Base-by-base conservation (phyloP, 2,113 vertebrate species). In the Calonectris borealis region DNA sequence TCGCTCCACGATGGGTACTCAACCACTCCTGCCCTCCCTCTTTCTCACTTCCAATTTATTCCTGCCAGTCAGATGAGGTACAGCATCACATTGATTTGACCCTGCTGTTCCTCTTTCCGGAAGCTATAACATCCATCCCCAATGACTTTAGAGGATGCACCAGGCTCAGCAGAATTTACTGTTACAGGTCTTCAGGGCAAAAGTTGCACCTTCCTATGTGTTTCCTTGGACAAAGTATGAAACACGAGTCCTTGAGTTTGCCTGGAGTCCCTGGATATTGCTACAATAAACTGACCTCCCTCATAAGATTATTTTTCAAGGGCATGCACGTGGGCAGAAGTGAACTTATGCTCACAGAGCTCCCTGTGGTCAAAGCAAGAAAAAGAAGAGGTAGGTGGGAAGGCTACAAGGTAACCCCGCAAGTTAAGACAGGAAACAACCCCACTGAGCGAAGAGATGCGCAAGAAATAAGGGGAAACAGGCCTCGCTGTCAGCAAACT, bases 191-290 rank as follows among this genome's bases (percentile, higher is more conserved):
- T 83, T 89, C 49, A 34, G 61, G 58, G 78, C 70, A 90, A 71
- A 93, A 85, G 48, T 87, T 66, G 44, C 46, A 80, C 86, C 25
- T 91, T 93, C 46, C 13, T 82, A 16, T 3, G 17, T 20, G 11
- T 76, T 92, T 94, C 68, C 73, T 87, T 27, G 24, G 48, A 73
- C 42, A 58, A 91, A 73, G 13, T 13, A 78, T 70, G 76, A 86
- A 94, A 83, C 71, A 42, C 0, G 4, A 71, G 46, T 60, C 79
- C n/a, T 46, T 76, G 34, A 48, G 32, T 83, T 82, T 93, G 62
- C 46, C 20, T 85, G 11, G 16, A 89, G 57, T 19, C 34, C 66
- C 66, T 44, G 26, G 29, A 32, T 34, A 55, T 42, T 84, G 26
- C 49, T 69, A 49, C 49, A 82, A 79, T 64, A 57, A 66, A 77